Percentiles rank a stretch among this genome's conserved stretches.
These are phyloP conservation scores for Dicaeum eximium DNA, from an alignment of 2,113 vertebrate species.

Conservation along the genomic window DNA sequence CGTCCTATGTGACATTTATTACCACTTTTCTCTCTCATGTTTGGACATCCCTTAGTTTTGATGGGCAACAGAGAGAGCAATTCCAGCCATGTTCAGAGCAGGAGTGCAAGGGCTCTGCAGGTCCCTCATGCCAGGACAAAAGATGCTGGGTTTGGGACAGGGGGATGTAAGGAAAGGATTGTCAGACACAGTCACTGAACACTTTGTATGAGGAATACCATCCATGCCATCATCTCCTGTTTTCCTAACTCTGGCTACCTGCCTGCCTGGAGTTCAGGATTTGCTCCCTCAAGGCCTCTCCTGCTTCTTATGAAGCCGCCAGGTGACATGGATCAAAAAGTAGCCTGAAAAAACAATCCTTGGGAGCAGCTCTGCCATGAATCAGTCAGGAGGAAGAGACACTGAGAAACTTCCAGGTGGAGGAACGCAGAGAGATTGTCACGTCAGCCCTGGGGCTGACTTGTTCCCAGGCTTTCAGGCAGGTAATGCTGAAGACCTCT, in stretches of 20 bases:
- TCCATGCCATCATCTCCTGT: accelerated
- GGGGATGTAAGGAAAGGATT: neutral
- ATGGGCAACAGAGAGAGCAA: neutral
- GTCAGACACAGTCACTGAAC: accelerated
- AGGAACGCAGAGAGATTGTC: neutral
- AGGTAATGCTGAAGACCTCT: neutral
- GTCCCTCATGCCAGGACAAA: accelerated
- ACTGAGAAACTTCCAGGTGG: neutral
- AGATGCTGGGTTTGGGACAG: neutral
- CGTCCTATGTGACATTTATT: neutral
- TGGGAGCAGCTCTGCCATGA: neutral
- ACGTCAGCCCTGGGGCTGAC: neutral
- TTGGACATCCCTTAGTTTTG: neutral
- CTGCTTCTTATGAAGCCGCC: neutral
- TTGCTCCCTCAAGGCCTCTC: neutral
- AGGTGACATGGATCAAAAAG: neutral
- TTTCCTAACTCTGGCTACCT: neutral
- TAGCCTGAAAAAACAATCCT: neutral
- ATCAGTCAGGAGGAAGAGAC: neutral
- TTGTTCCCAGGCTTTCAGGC: neutral
- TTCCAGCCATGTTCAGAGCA: neutral
- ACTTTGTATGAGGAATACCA: neutral
- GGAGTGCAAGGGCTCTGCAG: accelerated
- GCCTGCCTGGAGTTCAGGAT: neutral
- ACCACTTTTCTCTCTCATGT: neutral